Evolutionary conservation across 2,113 vertebrate species (phyloP), one percentile per base, ranked within the genome.

Genomic region (Tenebrosternarchus preto): DNA sequence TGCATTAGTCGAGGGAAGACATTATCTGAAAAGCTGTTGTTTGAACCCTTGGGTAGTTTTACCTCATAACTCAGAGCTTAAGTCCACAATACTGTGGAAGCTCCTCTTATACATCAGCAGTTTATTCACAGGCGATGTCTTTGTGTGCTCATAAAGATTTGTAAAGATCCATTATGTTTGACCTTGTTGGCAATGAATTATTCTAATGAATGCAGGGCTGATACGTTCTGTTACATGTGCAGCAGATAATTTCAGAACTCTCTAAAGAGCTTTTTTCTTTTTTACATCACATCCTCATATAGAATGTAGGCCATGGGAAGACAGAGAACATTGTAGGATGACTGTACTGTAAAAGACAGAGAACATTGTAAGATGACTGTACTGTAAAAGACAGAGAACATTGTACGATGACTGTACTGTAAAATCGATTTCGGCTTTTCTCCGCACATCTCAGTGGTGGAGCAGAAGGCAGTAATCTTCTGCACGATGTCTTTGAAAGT

Each of bases 281-380:
- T 73, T 39, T 33, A 57, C 43, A 77, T 82, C 33, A 16, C 60
- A 66, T 27, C 33, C 75, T 73, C 69, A 67, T 67, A 73, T 72
- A 72, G 50, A 78, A 78, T 82, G 59, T 78, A 82, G 75, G 69
- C 76, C 68, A 82, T 27, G 69, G 27, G 67, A 61, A n/a, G n/a
- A n/a, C n/a, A n/a, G n/a, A n/a, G n/a, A n/a, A n/a, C n/a, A n/a
- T n/a, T n/a, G n/a, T n/a, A n/a, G n/a, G n/a, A n/a, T n/a, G n/a
- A n/a, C n/a, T n/a, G n/a, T n/a, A n/a, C n/a, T n/a, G n/a, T n/a
- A n/a, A n/a, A 66, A n/a, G n/a, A n/a, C n/a, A n/a, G n/a, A n/a
- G n/a, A n/a, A n/a, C n/a, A n/a, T n/a, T n/a, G n/a, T n/a, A n/a
- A n/a, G n/a, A n/a, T n/a, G n/a, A n/a, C n/a, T n/a, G n/a, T n/a